Percentiles rank a stretch among this genome's conserved stretches.
These are phyloP conservation scores for Australoheros facetus DNA, from an alignment of 2,797 vertebrate species.

Conservation along the genomic window DNA sequence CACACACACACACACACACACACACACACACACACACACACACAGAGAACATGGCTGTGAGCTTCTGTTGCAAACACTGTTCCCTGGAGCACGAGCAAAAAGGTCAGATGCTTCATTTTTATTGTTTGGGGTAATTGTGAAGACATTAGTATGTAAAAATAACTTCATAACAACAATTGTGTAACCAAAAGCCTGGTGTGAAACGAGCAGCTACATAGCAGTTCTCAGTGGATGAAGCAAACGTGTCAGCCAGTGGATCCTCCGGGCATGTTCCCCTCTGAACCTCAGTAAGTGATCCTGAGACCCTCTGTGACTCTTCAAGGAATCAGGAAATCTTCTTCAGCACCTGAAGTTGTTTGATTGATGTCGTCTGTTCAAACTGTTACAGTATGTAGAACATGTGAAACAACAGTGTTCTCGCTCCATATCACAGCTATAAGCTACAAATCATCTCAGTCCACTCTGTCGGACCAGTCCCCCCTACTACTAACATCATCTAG, in stretches of 20 bases:
- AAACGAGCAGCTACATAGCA: neutral
- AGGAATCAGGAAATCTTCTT: neutral
- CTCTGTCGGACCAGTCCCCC: too few relatives aligned
- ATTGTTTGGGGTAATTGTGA: neutral
- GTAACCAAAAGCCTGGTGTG: neutral
- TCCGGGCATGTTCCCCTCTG: neutral
- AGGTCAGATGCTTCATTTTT: neutral
- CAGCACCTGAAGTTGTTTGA: neutral
- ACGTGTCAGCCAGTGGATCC: neutral
- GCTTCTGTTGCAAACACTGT: neutral
- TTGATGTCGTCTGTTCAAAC: neutral
- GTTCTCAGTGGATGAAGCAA: neutral
- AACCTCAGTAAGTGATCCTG: neutral
- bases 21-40: too few relatives aligned
- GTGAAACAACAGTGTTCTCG: neutral
- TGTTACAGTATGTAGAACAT: neutral
- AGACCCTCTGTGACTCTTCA: neutral
- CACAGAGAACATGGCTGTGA: neutral
- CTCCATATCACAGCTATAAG: too few relatives aligned
- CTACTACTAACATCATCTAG: too few relatives aligned
- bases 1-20: too few relatives aligned
- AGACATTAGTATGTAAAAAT: neutral
- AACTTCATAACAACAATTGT: neutral
- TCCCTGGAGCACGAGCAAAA: neutral
- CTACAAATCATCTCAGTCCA: too few relatives aligned